These are phyloP conservation scores for Spialia ferax DNA, from an alignment of 2,888 invertebrate genomes.

Conservation along the genomic window DNA sequence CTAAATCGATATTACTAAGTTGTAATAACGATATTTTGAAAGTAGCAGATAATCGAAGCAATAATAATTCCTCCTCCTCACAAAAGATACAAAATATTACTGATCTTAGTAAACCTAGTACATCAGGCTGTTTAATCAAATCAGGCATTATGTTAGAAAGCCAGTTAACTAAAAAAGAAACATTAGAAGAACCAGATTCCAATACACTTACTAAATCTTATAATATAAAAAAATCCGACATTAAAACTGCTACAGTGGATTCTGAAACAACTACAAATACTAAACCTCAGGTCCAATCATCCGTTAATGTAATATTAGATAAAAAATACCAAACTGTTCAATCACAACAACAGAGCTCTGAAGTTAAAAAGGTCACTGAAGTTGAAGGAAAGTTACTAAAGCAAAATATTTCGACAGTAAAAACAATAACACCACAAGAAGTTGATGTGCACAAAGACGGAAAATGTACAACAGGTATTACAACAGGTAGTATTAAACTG, in stretches of 20 bases:
- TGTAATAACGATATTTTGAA: conserved; percentile 32
- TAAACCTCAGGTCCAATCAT: neutral
- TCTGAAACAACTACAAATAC: conserved; percentile 6
- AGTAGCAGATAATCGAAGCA: neutral
- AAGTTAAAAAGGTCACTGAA: neutral
- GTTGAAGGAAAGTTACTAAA: neutral
- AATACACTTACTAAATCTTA: conserved; percentile 1
- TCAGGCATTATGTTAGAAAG: neutral
- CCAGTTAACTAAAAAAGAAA: neutral
- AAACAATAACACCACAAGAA: conserved; percentile 1
- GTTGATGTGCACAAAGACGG: neutral
- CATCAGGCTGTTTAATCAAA: conserved; percentile 14
- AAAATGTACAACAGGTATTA: neutral
- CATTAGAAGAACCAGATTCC: conserved; percentile 8
- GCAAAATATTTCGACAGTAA: conserved; percentile 11
- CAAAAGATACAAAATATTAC: neutral
- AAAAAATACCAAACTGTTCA: conserved; percentile 6
- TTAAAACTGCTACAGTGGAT: neutral
- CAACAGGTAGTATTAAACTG: conserved; percentile 51
- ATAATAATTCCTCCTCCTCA: too few relatives aligned
- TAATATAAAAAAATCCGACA: neutral
- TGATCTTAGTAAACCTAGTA: conserved; percentile 9
- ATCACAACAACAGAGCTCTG: neutral
- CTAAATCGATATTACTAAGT: neutral
- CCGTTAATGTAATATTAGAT: conserved; percentile 4